Base-by-base conservation (phyloP, 2,888 invertebrate genomes). In the Campaea margaritaria region DNA sequence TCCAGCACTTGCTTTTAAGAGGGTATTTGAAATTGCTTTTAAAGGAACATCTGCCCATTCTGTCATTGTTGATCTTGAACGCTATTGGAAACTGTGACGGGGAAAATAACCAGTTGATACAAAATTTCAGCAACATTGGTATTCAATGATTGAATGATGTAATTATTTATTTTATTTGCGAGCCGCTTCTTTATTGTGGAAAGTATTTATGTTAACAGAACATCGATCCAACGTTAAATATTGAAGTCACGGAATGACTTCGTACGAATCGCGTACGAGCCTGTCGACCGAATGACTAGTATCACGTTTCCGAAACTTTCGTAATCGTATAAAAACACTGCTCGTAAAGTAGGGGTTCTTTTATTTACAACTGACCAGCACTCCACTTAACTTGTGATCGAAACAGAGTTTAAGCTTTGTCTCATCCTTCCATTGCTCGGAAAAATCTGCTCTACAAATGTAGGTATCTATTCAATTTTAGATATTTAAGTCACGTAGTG, bases 1-100 rank as follows among this genome's bases (percentile, higher is more conserved):
- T 10, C 36, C 43, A 65, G 65, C 64, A 58, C 65, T 67, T 62
- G 59, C 58, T 51, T 44, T 46, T 48, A 57, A 55, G 46, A 43
- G 59, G 54, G 34, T 21, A 49, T 55, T 54, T 59, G 15, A 60
- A 50, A 56, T 63, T 57, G 60, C 64, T 63, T 63, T 58, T 50
- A 54, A 48, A 21, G 10, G 10, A 47, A 48, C 41, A 42, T 48
- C 49, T 57, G 34, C 28, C 9, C 51, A 46, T 52, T 58, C 41
- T 42, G 9, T 34, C 39, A 31, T 38, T 16, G 44, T 39, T 38
- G 31, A 21, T 3, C 28, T 50, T 42, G 34, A 9, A 31, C n/a
- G 15, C 10, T 4, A 11, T 39, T 12, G 36, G 9, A 36, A 36
- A 9, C 11, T 36, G n/a, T 27, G 12, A 15, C 7, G 10, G 7